Conservation (phyloP, 2,797 vertebrate genomes). For the Coregonus suidteri region DNA sequence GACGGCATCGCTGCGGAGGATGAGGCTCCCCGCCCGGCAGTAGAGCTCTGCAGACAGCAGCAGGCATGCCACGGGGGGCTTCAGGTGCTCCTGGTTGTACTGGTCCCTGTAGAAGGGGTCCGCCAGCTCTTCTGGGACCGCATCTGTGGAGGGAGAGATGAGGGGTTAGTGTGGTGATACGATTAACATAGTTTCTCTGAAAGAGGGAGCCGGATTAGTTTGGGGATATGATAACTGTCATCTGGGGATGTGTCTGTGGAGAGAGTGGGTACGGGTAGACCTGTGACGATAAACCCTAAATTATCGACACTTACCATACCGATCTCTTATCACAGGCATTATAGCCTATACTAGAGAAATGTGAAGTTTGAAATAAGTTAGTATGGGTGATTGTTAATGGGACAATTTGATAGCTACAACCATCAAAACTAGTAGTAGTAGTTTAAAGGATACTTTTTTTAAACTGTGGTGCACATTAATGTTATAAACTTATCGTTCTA, state of each 20-base stretch:
- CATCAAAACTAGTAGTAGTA: no score
- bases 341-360: no score
- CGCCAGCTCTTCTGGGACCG: conserved; percentile 87
- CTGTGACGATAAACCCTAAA: no score
- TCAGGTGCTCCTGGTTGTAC: conserved; percentile 97
- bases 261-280: not conserved
- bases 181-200: not conserved
- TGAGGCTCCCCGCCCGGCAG: conserved; percentile 95
- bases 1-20: conserved; percentile 95
- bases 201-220: not conserved
- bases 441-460: no score
- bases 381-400: no score
- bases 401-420: no score
- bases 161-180: not conserved
- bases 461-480: no score
- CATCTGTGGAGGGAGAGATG: conserved; percentile 74
- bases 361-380: no score
- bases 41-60: conserved; percentile 96
- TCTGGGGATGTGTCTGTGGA: not conserved
- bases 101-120: conserved; percentile 96
- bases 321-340: no score
- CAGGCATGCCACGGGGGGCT: conserved; percentile 90
- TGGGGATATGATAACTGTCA: not conserved
- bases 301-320: no score
- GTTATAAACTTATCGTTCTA: no score